Evolutionary conservation across 2,888 invertebrate genomes (phyloP).

Genomic region (Himalopsyche tibetana): DNA sequence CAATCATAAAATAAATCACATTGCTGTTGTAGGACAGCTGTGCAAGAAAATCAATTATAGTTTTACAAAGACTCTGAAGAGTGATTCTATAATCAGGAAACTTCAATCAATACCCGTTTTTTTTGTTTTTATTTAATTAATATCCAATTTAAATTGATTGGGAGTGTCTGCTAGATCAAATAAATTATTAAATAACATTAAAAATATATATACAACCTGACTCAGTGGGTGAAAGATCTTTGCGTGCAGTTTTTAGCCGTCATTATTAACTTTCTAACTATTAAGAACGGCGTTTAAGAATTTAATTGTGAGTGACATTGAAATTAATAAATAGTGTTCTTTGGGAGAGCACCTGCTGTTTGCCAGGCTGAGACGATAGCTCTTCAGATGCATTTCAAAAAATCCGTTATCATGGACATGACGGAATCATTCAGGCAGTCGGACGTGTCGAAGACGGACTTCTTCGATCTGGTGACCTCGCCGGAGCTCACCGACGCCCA

Average conservation of each 20-base stretch:
- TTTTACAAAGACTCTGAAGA: background rate
- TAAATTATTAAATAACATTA: too few relatives aligned
- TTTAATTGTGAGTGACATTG: background rate
- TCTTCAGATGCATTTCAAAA: conserved; percentile 66
- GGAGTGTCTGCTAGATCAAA: too few relatives aligned
- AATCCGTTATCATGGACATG: conserved; percentile 85
- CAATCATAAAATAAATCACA: background rate
- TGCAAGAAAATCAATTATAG: background rate
- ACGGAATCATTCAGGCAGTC: conserved; percentile 84
- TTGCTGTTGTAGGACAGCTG: background rate
- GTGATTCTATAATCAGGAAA: background rate
- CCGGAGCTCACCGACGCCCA: conserved; percentile 85
- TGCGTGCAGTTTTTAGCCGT: background rate
- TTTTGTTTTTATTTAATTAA: background rate
- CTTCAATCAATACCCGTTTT: background rate
- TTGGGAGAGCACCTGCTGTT: background rate
- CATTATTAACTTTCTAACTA: background rate
- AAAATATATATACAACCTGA: background rate
- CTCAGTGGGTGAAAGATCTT: background rate
- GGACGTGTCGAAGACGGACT: conserved; percentile 91
- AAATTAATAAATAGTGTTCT: background rate
- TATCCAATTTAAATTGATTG: background rate
- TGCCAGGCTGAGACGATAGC: conserved; percentile 1
- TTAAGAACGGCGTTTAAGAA: background rate
- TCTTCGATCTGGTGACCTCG: conserved; percentile 92